Percentiles rank a stretch among this genome's conserved stretches.
phyloP scores from a whole-genome alignment of 2,797 vertebrate genomes.

The Holocentrus rufus region DNA sequence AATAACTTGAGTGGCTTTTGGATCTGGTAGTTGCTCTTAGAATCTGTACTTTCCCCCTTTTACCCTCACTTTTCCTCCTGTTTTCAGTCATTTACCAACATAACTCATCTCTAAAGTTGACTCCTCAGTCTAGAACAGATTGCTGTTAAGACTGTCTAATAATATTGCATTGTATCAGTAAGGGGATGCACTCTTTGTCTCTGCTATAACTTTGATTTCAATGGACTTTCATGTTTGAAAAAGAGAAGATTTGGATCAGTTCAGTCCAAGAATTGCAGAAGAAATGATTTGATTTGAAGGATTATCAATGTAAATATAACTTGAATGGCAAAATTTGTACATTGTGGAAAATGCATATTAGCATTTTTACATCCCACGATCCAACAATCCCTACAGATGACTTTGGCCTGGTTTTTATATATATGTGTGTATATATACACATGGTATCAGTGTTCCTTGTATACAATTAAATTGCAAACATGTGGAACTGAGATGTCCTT shows the following conservation, averaged over 20 bases:
- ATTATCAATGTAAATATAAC: background rate
- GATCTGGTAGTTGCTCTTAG: constrained; percentile 12
- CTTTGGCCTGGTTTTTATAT: background rate
- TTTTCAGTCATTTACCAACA: constrained; percentile 32
- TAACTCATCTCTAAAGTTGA: constrained; percentile 56
- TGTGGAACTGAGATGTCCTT: background rate
- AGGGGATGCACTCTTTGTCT: constrained; percentile 11
- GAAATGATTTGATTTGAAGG: background rate
- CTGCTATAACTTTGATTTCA: constrained; percentile 22
- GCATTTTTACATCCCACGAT: background rate
- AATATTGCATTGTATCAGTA: constrained; percentile 19
- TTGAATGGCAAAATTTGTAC: background rate
- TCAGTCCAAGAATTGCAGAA: too few species aligned
- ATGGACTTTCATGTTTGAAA: background rate
- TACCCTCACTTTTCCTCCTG: background rate
- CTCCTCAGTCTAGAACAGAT: constrained; percentile 28
- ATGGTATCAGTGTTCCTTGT: too few species aligned
- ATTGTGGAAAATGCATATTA: background rate
- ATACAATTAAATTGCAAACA: too few species aligned
- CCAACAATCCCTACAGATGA: background rate
- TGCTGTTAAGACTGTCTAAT: constrained; percentile 22
- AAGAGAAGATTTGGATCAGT: background rate
- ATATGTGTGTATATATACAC: too few species aligned
- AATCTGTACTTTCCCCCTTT: constrained; percentile 26
- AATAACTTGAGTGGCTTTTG: constrained; percentile 29